Base-by-base conservation (phyloP, 2,113 vertebrate genomes). In the Ancistrus triradiatus region DNA sequence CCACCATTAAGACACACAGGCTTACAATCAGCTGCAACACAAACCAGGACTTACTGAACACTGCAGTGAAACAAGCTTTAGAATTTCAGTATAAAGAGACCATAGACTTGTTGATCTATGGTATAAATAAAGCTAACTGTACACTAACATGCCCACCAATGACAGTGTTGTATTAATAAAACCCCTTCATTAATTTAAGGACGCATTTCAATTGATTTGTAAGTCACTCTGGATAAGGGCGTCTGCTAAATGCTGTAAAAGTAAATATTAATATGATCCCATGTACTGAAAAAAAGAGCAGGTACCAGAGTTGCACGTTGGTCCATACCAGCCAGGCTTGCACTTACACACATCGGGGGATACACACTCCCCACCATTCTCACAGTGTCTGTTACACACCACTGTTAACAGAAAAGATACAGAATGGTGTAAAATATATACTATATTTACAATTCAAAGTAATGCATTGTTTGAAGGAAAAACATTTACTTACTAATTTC, bases 311-410 rank as follows among this genome's bases (percentile, higher is more conserved):
- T 79, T 79, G 62, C 93, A 95, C 0, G 90, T 95, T 0, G 92
- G 92, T 78, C 94, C 92, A 0, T 74, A 81, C 92, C 93, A 97
- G 66, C 93, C 93, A 1, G 79, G 70, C 69, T 83, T 85, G 72
- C 93, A 95, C 55, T 86, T 79, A 69, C 91, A 98, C 60, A 82
- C 81, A 37, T 94, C 93, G 25, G 94, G 93, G 57, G 84, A 79
- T 33, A 92, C 74, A 58, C 93, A 96, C 63, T 90, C 46, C 0
- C 93, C 92, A 43, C 92, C 92, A 3, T 97, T 93, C 75, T 98
- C 93, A 82, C 93, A 97, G 74, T 96, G 91, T 21, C 87, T 90
- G 78, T 84, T 95, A 81, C 94, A 98, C 79, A 97, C 86, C 92
- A 95, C 95, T 97, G 37, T 37, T 43, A 31, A 75, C 49, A 74